A percentile compares a stretch with the other conserved stretches of the same genome.
Evolutionary conservation across 2,113 vertebrate species (phyloP).

Genomic region (Tympanuchus pallidicinctus): DNA sequence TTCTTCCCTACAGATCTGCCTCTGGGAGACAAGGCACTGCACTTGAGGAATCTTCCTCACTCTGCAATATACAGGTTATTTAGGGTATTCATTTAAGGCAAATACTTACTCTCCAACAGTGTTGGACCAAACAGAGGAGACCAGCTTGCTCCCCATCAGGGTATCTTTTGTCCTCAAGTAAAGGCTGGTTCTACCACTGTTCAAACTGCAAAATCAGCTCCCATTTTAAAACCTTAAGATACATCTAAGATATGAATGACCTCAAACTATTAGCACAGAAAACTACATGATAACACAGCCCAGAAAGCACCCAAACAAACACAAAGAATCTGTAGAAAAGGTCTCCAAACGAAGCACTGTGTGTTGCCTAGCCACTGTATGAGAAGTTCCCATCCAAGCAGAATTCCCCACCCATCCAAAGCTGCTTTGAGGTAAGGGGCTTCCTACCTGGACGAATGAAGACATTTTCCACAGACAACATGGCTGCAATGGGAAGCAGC

Average conservation of each 20-base stretch:
- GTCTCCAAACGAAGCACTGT: neutral
- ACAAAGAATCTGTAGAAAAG: neutral
- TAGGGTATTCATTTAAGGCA: neutral
- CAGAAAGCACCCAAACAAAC: neutral
- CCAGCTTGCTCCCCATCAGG: neutral
- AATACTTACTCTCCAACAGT: neutral
- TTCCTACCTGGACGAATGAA: slow-evolving; percentile 93
- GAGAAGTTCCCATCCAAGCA: neutral
- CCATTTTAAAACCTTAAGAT: neutral
- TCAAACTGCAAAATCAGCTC: neutral
- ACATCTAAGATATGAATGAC: neutral
- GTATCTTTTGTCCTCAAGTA: neutral
- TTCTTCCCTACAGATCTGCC: neutral
- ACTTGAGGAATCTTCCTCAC: neutral
- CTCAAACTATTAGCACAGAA: neutral
- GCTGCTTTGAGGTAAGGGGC: neutral
- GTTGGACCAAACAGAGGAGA: neutral
- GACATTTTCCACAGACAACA: slow-evolving; percentile 97
- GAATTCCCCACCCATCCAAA: neutral
- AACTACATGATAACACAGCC: neutral
- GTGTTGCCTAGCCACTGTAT: neutral
- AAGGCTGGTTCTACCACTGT: neutral
- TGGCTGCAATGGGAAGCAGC: slow-evolving; percentile 92
- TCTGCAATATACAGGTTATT: fast-evolving
- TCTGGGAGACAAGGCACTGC: neutral